Evolutionary conservation across 2,888 invertebrate genomes (phyloP).

Genomic region (Boloria selene): DNA sequence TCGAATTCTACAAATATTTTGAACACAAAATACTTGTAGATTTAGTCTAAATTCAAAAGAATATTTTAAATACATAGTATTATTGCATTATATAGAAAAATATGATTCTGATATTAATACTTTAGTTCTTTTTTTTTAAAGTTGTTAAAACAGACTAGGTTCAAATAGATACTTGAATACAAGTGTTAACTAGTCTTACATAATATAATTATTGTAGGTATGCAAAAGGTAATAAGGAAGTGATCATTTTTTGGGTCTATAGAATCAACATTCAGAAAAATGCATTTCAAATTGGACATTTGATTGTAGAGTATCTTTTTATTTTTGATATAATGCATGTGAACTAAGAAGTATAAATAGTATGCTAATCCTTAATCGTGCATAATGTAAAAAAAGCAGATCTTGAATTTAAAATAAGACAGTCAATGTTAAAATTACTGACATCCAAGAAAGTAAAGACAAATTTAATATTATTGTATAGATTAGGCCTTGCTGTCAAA

Average conservation of each 20-base stretch:
- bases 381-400: not conserved
- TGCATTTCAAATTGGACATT: not conserved
- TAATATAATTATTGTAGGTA: slow-evolving; percentile 10
- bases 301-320: not conserved
- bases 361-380: too few relatives aligned
- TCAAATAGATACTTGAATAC: too few relatives aligned
- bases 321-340: too few relatives aligned
- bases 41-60: not conserved
- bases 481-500: slow-evolving; percentile 9
- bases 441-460: not conserved
- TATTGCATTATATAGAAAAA: too few relatives aligned
- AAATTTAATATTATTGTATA: slow-evolving; percentile 17
- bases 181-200: slow-evolving; percentile 2
- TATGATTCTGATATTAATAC: too few relatives aligned
- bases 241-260: not conserved
- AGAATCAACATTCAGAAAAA: not conserved
- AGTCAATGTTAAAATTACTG: not conserved
- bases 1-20: not conserved
- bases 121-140: too few relatives aligned
- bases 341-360: too few relatives aligned
- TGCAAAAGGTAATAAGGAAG: not conserved
- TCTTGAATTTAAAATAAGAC: not conserved
- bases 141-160: too few relatives aligned
- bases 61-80: not conserved
- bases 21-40: too few relatives aligned